Evolutionary conservation across 2,113 vertebrate species (phyloP), one percentile per base, ranked within the genome.

Genomic region (Phasianus colchicus): DNA sequence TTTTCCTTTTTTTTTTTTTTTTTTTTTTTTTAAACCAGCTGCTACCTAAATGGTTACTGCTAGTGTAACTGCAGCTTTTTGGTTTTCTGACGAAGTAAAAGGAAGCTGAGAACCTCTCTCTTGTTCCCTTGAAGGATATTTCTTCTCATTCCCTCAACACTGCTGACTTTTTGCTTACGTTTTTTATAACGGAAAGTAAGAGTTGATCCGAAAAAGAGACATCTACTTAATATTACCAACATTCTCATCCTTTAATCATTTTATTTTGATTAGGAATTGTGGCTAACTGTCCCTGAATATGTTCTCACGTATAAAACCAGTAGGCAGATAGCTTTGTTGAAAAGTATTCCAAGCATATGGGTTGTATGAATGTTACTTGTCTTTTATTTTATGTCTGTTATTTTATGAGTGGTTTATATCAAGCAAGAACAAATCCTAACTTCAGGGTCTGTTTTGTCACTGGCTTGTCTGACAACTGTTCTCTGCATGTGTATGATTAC

Each of bases 391-490:
- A 24, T 13, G 57, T 38, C 38, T 66, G 5, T 60, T 75, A 8
- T 34, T 75, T 7, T 30, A 24, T 13, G 52, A 63, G 18, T 12
- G 10, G 16, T 83, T 93, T 89, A 8, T 76, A 17, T 21, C 1
- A 5, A 27, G 71, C 7, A 45, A 29, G 63, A 85, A 38, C 38
- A 17, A 12, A 10, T 72, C 48, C 22, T 64, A 70, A 0, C 29
- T 64, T 83, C 34, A 69, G 1, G 57, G 16, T 63, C 48, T 90
- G n/a, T 42, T 81, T 72, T 74, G 60, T 86, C 20, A 20, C 13
- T 95, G 48, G 32, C 34, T 79, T 82, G n/a, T 66, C 48, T 66
- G 40, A 47, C 75, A 71, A 16, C 63, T 87, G 42, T 81, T 94
- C 43, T 83, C 29, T 88, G 57, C 19, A 15, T 3, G 1, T 48